Evolutionary conservation across 2,113 vertebrate genomes (phyloP).

Genomic region (Tychaedon coryphoeus): DNA sequence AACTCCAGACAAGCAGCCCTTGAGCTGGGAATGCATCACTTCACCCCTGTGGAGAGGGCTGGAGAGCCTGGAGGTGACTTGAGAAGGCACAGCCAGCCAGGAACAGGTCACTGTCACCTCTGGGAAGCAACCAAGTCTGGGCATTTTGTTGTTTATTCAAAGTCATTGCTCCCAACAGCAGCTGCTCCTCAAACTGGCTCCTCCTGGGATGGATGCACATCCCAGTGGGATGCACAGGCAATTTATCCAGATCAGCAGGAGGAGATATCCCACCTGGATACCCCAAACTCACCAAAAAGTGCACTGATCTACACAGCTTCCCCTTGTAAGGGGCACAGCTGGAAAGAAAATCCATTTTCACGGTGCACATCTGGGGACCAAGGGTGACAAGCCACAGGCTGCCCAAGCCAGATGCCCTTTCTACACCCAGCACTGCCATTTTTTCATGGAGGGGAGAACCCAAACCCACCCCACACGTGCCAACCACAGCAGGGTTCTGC

Average conservation of each 20-base stretch:
- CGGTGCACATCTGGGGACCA: fast-evolving
- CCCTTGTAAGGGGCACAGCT: background rate
- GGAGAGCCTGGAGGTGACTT: background rate
- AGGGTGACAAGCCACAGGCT: background rate
- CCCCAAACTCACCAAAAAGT: fast-evolving
- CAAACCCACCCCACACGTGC: fast-evolving
- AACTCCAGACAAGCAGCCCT: background rate
- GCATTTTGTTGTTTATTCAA: background rate
- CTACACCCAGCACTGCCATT: background rate
- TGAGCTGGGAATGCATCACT: background rate
- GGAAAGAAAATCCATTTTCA: no score
- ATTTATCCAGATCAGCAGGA: background rate
- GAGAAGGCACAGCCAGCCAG: background rate
- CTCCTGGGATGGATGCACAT: background rate
- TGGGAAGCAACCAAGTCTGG: background rate
- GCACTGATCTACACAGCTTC: fast-evolving
- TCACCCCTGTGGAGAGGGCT: background rate
- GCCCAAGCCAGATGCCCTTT: fast-evolving
- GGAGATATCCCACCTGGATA: fast-evolving
- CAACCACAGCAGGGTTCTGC: background rate
- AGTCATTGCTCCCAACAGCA: fast-evolving
- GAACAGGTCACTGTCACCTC: background rate
- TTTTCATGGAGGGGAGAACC: background rate
- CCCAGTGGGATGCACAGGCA: background rate
- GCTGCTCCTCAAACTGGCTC: background rate